Evolutionary conservation across 2,888 invertebrate genomes (phyloP), one percentile per base, ranked within the genome.

Genomic region (Sarcophaga carnaria): DNA sequence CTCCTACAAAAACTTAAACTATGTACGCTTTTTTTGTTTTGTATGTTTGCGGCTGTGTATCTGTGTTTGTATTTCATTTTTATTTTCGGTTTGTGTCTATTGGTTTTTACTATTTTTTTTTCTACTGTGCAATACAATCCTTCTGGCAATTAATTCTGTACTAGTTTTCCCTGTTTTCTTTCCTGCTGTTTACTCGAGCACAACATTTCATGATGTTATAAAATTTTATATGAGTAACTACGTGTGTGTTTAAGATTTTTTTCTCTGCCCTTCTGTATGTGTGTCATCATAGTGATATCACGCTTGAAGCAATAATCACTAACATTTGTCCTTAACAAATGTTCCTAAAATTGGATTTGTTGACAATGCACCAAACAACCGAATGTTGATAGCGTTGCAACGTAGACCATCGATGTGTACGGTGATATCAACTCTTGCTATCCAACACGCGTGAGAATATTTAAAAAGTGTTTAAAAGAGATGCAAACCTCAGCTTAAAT

Each of bases 341-440:
- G 78, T 81, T 81, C 75, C 78, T 47, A 84, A 84, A 87, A 87
- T 79, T 87, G 84, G 75, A 84, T 84, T 87, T 87, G 87, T 87
- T 87, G 81, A 79, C 80, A 83, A 64, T 78, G 27, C 70, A 77
- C 59, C 14, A 45, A 49, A 27, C 71, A 37, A 59, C 12, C 27
- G 20, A 17, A 27, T 25, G 11, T 17, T 54, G 12, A 5, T 54
- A 14, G 54, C 17, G 10, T 54, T 54, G 37, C 17, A 37, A 37
- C 37, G 20, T 37, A 37, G 37, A 37, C 37, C 37, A 37, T 37
- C 37, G 37, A 8, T 10, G 37, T 37, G 8, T 37, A 37, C 37
- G 37, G 37, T 37, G 37, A 8, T 37, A 37, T 37, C 37, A 37
- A 10, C 37, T 37, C 2, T 8, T 37, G 37, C 10, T 8, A 37